A percentile compares a stretch with the other conserved stretches of the same genome.
Evolutionary conservation across 2,797 vertebrate genomes (phyloP).

Genomic region (Vireo griseus): DNA sequence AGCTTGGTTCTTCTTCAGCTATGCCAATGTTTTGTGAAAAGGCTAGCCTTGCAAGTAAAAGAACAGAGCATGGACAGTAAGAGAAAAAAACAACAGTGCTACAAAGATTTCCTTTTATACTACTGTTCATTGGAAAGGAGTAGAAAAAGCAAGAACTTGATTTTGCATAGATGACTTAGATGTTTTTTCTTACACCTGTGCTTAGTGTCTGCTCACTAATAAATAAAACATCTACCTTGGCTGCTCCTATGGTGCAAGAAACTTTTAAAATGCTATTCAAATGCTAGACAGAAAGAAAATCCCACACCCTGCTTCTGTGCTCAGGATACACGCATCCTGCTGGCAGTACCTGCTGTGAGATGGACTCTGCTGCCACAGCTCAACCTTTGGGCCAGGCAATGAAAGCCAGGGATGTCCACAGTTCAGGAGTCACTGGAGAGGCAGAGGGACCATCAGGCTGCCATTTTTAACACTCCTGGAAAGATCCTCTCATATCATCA

Average conservation of each 20-base stretch:
- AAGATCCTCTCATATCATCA: background rate
- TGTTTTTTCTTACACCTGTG: background rate
- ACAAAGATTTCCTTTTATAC: background rate
- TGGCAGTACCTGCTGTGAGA: background rate
- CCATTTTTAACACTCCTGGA: background rate
- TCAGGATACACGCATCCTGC: fast-evolving
- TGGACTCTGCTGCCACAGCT: background rate
- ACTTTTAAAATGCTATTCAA: background rate
- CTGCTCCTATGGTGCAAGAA: background rate
- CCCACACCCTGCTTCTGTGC: background rate
- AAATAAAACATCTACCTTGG: background rate
- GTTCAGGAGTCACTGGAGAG: background rate
- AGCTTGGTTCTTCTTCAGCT: background rate
- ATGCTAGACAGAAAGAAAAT: background rate
- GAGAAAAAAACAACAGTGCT: background rate
- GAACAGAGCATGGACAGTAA: background rate
- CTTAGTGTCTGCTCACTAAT: background rate
- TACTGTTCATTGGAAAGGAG: background rate
- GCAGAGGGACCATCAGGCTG: background rate
- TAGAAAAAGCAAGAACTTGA: background rate
- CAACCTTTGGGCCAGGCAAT: background rate
- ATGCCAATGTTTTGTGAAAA: background rate
- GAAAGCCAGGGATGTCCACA: background rate
- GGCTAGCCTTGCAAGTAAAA: background rate
- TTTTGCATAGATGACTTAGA: background rate